Conservation (phyloP, 2,888 invertebrate genomes). For the Apantesis nais region DNA sequence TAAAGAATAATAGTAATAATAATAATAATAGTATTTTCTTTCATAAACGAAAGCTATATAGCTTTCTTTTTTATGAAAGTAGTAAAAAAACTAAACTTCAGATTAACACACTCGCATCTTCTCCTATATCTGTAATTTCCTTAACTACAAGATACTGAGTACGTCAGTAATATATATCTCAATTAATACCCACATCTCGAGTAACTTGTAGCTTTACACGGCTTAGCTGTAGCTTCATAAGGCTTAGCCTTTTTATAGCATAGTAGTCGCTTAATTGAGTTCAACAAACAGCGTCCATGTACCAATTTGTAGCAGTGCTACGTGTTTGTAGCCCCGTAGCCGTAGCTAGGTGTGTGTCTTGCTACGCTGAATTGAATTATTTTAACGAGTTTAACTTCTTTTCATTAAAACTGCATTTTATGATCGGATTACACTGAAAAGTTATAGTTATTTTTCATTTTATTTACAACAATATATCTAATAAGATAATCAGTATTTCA, state of each 20-base stretch:
- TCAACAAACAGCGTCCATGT: constrained; percentile 51
- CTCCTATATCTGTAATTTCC: constrained; percentile 62
- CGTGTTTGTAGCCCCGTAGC: constrained; percentile 44
- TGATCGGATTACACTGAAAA: constrained; percentile 16
- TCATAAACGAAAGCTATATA: no score
- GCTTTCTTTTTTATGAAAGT: neutral
- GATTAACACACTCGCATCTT: constrained; percentile 40
- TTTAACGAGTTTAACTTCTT: constrained; percentile 44
- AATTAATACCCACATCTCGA: constrained; percentile 59
- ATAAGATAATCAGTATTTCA: no score
- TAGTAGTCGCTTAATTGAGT: constrained; percentile 51
- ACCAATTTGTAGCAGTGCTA: constrained; percentile 52
- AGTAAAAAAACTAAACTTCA: constrained; percentile 43
- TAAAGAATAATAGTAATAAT: neutral
- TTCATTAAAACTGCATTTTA: constrained; percentile 39
- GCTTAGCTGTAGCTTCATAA: constrained; percentile 15
- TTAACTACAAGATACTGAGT: constrained; percentile 51
- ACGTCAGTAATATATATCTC: constrained; percentile 58
- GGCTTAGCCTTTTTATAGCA: constrained; percentile 46
- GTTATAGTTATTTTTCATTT: neutral
- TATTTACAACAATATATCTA: neutral
- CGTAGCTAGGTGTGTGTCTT: constrained; percentile 24
- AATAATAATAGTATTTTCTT: no score
- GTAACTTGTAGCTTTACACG: constrained; percentile 43
- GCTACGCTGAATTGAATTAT: constrained; percentile 38